Percentiles rank a stretch among this genome's conserved stretches.
phyloP scores from a whole-genome alignment of 2,888 invertebrate genomes.

The Napeogenes sylphis region DNA sequence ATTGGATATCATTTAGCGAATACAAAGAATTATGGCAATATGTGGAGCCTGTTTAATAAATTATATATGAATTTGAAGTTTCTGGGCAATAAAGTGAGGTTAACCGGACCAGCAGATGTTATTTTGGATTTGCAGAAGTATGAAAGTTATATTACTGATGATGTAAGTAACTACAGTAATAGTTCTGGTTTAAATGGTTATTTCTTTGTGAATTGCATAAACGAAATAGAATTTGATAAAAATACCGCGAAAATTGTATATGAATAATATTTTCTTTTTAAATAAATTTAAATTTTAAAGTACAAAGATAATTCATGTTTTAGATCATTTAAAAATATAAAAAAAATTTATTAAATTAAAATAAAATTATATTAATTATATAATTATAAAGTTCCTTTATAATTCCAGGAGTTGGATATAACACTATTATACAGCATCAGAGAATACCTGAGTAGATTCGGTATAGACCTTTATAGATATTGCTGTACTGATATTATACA shows the following conservation, averaged over 20 bases:
- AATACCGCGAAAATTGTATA: no score
- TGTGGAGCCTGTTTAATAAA: slow-evolving; percentile 74
- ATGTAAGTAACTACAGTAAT: slow-evolving; percentile 54
- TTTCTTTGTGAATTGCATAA: no score
- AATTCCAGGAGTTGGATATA: slow-evolving; percentile 64
- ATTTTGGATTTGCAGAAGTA: slow-evolving; percentile 82
- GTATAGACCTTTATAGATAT: slow-evolving; percentile 79
- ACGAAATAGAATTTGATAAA: no score
- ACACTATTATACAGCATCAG: slow-evolving; percentile 73
- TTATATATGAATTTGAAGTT: slow-evolving; percentile 83
- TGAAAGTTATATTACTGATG: slow-evolving; percentile 72
- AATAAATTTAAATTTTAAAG: no score
- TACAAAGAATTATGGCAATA: slow-evolving; percentile 65
- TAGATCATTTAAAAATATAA: no score
- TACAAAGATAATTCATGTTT: no score
- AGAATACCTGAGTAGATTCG: slow-evolving; percentile 79
- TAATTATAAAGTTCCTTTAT: slow-evolving; percentile 17
- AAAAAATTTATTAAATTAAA: no score
- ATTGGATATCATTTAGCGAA: slow-evolving; percentile 83
- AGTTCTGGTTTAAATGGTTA: no score
- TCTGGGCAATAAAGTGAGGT: slow-evolving; percentile 82
- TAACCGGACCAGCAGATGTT: slow-evolving; percentile 83
- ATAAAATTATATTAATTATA: no score
- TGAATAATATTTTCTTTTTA: no score
- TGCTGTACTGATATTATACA: slow-evolving; percentile 82